A percentile compares a stretch with the other conserved stretches of the same genome.
phyloP scores from a whole-genome alignment of 2,113 vertebrate genomes.

The Callionymus lyra region DNA sequence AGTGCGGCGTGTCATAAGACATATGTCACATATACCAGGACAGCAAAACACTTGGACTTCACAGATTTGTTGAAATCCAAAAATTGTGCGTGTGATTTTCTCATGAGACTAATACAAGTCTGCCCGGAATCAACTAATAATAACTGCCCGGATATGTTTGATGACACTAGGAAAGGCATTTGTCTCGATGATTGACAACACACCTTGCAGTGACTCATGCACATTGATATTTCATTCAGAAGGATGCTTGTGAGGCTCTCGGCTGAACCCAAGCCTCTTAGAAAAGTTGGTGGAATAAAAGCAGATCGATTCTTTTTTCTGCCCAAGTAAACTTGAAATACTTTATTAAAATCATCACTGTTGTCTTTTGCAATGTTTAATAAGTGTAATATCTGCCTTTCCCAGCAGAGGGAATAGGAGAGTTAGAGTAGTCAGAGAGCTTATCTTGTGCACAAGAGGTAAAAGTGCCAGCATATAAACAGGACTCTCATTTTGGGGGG shows the following conservation, averaged over 20 bases:
- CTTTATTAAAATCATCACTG: constrained; percentile 18
- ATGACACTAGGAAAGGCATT: constrained; percentile 68
- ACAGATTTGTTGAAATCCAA: no score
- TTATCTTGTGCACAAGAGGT: constrained; percentile 39
- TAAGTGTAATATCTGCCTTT: constrained; percentile 69
- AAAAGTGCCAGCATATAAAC: constrained; percentile 33
- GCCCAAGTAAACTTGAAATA: not conserved
- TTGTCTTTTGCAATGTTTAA: not conserved
- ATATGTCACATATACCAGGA: constrained; percentile 28
- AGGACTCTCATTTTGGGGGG: constrained; percentile 21
- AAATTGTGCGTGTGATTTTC: no score
- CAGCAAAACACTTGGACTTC: constrained; percentile 7
- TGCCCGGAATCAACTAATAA: constrained; percentile 16
- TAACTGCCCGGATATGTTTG: constrained; percentile 59
- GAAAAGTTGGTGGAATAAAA: constrained; percentile 26
- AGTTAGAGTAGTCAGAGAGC: constrained; percentile 59
- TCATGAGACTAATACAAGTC: not conserved
- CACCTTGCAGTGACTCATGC: constrained; percentile 66
- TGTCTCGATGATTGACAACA: constrained; percentile 67
- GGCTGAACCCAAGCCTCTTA: constrained; percentile 25
- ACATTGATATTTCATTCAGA: constrained; percentile 66
- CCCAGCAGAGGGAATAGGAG: constrained; percentile 74
- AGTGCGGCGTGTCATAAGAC: constrained; percentile 35
- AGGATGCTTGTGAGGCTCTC: constrained; percentile 37
- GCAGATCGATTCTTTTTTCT: not conserved